Percentiles rank a stretch among this genome's conserved stretches.
These are phyloP conservation scores for Caenorhabditis wallacei DNA, from an alignment of 2,888 invertebrate species.

Conservation along the genomic window DNA sequence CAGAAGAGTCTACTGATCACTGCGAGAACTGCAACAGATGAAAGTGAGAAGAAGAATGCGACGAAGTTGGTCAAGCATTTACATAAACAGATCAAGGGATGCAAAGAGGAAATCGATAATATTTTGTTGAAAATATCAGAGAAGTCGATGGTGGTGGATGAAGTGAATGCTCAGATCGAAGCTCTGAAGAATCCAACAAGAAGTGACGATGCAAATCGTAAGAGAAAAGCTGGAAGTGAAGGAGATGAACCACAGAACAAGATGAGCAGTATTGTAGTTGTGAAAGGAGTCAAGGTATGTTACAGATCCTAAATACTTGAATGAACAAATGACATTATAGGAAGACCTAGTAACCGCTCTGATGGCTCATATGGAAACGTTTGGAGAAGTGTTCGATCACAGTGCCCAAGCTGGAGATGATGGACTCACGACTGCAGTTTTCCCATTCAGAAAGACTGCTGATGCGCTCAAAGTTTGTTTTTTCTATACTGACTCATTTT, in stretches of 20 bases:
- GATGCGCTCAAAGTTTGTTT: conserved; percentile 55
- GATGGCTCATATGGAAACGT: conserved; percentile 63
- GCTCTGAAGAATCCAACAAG: conserved; percentile 38
- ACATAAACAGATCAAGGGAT: conserved; percentile 87
- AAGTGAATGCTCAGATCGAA: conserved; percentile 47
- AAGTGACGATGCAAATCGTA: conserved; percentile 19
- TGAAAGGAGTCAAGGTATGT: conserved; percentile 50
- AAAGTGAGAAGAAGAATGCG: conserved; percentile 63
- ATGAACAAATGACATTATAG: conserved; percentile 13
- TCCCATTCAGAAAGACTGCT: conserved; percentile 48
- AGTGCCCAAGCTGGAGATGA: conserved; percentile 54
- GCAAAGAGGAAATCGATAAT: conserved; percentile 87
- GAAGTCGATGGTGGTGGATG: conserved; percentile 56
- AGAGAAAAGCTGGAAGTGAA: conserved; percentile 39
- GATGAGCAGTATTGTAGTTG: conserved; percentile 50
- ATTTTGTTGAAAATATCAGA: conserved; percentile 58
- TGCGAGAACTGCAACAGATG: conserved; percentile 53
- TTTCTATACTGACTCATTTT: too few species aligned
- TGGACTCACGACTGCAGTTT: conserved; percentile 53
- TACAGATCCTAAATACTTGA: background rate
- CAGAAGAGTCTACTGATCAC: conserved; percentile 87
- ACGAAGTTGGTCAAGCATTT: conserved; percentile 88
- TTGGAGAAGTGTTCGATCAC: conserved; percentile 61
- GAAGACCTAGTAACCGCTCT: conserved; percentile 54
- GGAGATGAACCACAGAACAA: conserved; percentile 37